Conservation (phyloP, 2,113 vertebrate species). For the Cromileptes altivelis region DNA sequence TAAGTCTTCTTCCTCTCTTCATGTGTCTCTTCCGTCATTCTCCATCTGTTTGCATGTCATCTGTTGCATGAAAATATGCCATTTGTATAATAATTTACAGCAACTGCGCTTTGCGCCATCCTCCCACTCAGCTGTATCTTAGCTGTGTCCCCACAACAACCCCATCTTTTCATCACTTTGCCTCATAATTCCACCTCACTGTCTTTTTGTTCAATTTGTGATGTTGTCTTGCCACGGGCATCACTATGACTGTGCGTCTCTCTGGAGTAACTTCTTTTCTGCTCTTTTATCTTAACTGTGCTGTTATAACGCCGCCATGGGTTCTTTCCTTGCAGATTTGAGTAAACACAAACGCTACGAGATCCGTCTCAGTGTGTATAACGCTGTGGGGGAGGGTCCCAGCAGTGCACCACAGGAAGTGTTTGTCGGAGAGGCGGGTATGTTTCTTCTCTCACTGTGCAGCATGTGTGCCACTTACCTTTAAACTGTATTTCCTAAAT, state of each 20-base stretch:
- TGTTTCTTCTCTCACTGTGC: constrained; percentile 59
- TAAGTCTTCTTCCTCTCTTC: constrained; percentile 85
- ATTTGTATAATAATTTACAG: constrained; percentile 48
- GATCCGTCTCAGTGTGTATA: constrained; percentile 96
- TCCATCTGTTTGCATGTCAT: constrained; percentile 43
- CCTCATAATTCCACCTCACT: constrained; percentile 42
- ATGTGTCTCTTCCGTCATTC: constrained; percentile 8
- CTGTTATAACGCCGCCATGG: constrained; percentile 43
- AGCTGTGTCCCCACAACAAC: constrained; percentile 46
- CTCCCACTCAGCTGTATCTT: constrained; percentile 56
- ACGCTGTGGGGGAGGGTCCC: constrained; percentile 94
- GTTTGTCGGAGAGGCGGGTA: constrained; percentile 97
- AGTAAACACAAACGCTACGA: constrained; percentile 97
- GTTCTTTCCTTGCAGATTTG: constrained; percentile 86
- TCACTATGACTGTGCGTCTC: constrained; percentile 40
- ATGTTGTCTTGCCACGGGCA: constrained; percentile 58
- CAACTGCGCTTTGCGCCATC: constrained; percentile 15
- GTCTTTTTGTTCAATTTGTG: constrained; percentile 45
- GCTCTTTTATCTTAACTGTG: constrained; percentile 59
- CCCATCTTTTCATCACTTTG: constrained; percentile 58
- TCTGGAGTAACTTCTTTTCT: constrained; percentile 50
- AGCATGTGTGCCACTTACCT: neutral
- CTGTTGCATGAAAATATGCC: constrained; percentile 28
- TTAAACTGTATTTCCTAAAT: constrained; percentile 3
- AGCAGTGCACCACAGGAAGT: constrained; percentile 94